Evolutionary conservation across 2,888 invertebrate species (phyloP).

Genomic region (Ischnus inquisitorius): DNA sequence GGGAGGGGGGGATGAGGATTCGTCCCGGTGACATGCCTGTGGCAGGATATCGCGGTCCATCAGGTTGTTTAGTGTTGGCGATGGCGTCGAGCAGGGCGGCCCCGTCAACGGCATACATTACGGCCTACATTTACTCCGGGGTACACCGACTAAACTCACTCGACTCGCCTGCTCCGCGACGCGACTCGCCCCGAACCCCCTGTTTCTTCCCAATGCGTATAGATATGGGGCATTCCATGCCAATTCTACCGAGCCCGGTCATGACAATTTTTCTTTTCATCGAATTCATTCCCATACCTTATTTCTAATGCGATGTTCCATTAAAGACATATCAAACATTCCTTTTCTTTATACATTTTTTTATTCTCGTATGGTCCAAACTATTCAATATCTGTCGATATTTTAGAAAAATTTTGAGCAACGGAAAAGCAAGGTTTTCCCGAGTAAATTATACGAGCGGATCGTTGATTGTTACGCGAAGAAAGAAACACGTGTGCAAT

Average conservation of each 20-base stretch:
- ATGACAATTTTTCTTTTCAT: not conserved
- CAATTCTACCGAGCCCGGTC: not conserved
- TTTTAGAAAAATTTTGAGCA: too few species aligned
- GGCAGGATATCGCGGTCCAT: conserved; percentile 82
- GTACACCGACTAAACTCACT: conserved; percentile 73
- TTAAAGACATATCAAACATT: too few species aligned
- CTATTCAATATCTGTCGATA: too few species aligned
- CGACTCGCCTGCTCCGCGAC: conserved; percentile 57
- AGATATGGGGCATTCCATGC: conserved; percentile 13
- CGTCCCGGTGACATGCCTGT: conserved; percentile 78
- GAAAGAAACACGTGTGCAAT: conserved; percentile 39
- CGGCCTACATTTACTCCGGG: conserved; percentile 79
- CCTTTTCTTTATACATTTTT: not conserved
- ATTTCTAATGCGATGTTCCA: too few species aligned
- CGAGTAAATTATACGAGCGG: not conserved
- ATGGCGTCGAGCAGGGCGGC: conserved; percentile 82
- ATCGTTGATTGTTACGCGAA: conserved; percentile 23
- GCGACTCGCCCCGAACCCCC: conserved; percentile 46
- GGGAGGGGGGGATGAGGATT: conserved; percentile 66
- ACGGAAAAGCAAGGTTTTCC: not conserved
- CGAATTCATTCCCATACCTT: not conserved
- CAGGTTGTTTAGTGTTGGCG: conserved; percentile 83
- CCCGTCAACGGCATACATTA: conserved; percentile 82
- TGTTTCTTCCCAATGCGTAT: conserved; percentile 34
- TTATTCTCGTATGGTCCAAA: too few species aligned